Evolutionary conservation across 2,888 invertebrate species (phyloP).

Genomic region (Chrysolina oricalcia): DNA sequence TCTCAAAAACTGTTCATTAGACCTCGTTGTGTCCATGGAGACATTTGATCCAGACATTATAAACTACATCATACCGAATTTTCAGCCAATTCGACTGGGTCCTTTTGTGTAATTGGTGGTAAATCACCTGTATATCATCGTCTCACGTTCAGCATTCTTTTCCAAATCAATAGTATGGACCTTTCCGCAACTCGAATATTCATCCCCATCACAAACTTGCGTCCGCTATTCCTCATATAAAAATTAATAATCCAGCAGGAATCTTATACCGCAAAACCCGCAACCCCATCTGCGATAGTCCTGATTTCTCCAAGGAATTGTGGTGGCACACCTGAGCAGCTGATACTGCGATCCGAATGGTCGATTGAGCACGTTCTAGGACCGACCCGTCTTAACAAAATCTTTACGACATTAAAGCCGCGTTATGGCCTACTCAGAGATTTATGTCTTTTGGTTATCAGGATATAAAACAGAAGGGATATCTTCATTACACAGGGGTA

Average conservation of each 20-base stretch:
- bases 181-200: neutral
- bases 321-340: constrained; percentile 2
- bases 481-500: neutral
- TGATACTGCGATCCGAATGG: neutral
- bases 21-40: no score
- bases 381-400: neutral
- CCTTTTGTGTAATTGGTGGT: no score
- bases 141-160: no score
- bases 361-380: neutral
- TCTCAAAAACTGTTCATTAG: no score
- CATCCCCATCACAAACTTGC: neutral
- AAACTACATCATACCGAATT: no score
- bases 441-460: neutral
- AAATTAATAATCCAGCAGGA: neutral
- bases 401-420: constrained; percentile 14
- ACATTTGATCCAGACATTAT: no score
- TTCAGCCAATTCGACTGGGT: no score
- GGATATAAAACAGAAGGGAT: constrained; percentile 4
- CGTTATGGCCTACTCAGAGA: neutral
- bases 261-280: neutral
- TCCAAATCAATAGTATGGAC: neutral
- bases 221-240: neutral
- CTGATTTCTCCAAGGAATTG: constrained; percentile 15
- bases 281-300: neutral
- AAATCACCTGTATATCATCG: no score